phyloP scores from a whole-genome alignment of 2,888 invertebrate genomes.

The Dermolepida albohirtum region DNA sequence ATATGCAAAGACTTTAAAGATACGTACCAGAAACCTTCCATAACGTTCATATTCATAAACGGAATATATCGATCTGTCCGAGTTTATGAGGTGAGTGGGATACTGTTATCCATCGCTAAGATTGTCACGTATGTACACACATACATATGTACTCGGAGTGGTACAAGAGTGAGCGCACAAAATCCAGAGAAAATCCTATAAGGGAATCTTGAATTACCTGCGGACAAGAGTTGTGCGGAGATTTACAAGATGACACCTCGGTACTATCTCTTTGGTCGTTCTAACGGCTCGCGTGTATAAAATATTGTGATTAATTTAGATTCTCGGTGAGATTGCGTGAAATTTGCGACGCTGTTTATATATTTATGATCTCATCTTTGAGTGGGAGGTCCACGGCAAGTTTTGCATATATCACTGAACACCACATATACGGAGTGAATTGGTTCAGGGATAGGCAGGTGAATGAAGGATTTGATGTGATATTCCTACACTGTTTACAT shows the following conservation, averaged over 20 bases:
- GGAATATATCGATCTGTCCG: conserved; percentile 30
- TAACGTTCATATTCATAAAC: conserved; percentile 19
- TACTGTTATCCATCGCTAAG: conserved; percentile 28
- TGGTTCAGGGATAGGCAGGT: no score
- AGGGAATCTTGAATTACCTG: conserved; percentile 47
- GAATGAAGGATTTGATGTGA: no score
- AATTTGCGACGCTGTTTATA: conserved; percentile 50
- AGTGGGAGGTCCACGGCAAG: conserved; percentile 48
- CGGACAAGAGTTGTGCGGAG: conserved; percentile 39
- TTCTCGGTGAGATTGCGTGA: conserved; percentile 48
- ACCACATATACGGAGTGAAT: no score
- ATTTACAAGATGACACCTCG: conserved; percentile 43
- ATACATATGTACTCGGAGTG: not conserved
- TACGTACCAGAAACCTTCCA: not conserved
- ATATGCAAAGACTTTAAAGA: not conserved
- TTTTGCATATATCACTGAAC: conserved; percentile 41
- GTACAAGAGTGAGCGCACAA: not conserved
- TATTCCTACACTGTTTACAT: no score
- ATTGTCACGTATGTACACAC: conserved; percentile 23
- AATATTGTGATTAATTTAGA: conserved; percentile 52
- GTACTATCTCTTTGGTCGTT: conserved; percentile 43
- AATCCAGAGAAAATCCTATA: conserved; percentile 39
- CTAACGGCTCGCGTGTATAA: conserved; percentile 49
- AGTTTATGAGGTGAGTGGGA: conserved; percentile 33
- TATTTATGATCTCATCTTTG: conserved; percentile 50